Conservation (phyloP, 2,113 vertebrate species). For the Haemorhous mexicanus region DNA sequence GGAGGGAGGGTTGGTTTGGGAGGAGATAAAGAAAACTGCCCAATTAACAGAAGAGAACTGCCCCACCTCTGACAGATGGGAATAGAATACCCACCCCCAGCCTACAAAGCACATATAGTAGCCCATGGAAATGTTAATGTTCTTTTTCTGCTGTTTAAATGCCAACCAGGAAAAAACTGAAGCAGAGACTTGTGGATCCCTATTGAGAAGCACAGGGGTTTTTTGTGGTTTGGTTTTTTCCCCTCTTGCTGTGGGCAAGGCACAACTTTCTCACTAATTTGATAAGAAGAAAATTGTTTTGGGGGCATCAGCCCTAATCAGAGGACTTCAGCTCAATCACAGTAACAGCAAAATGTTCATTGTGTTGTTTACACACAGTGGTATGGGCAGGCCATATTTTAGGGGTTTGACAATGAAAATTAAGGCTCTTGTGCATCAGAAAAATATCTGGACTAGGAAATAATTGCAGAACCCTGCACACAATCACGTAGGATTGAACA, state of each 20-base stretch:
- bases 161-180: not conserved
- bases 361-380: not conserved
- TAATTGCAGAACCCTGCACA: not conserved
- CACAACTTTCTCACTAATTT: not conserved
- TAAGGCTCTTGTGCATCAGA: not conserved
- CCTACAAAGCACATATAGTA: not conserved
- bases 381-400: not conserved
- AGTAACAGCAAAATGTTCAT: not conserved
- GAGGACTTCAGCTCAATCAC: not conserved
- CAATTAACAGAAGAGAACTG: no score
- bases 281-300: not conserved
- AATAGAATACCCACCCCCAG: no score
- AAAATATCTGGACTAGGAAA: not conserved
- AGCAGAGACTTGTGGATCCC: not conserved
- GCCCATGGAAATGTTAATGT: not conserved
- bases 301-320: not conserved
- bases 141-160: constrained; percentile 8
- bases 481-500: not conserved
- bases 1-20: no score
- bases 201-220: not conserved
- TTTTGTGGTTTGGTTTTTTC: not conserved
- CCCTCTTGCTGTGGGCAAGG: not conserved
- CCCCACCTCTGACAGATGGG: no score
- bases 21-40: no score
- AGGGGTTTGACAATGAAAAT: not conserved